Base-by-base conservation (phyloP, 1,140 invertebrate species). In the Sipha flava region DNA sequence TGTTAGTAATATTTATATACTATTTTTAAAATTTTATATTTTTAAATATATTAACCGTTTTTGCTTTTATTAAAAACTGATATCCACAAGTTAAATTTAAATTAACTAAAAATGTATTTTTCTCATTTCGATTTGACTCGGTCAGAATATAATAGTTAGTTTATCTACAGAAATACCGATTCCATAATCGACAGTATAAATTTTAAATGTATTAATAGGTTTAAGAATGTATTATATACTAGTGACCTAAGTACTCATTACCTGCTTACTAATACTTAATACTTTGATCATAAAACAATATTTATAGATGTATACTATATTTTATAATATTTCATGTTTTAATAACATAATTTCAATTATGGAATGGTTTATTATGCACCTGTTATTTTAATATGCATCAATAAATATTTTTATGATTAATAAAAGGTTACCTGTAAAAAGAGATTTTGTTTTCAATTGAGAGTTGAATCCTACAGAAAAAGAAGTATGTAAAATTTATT, bases 1-100 rank as follows among this genome's bases (percentile, higher is more conserved):
- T 43, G 16, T 7, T 66, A n/a, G 23, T 26, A 12, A 43, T 43
- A 12, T 6, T 66, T 52, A 1, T 52, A 85, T 85, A 85, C 45
- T 75, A 29, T 52, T 52, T 31, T 80, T 47, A n/a, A 75, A 79
- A 23, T 23, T 64, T 45, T 59, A 23, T 45, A 49, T 79, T 64
- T 64, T 49, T 64, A n/a, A 49, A 47, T 29, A 12, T 29, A 26
- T 26, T 64, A 79, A 64, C 77, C 57, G 57, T 66, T 79, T 66
- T 66, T 79, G 59, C 40, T 37, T 79, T 47, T 45, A 18, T 45
- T 29, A 0, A 26, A 45, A 29, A 43, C 3, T n/a, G 26, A 26
- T 9, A 7, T 16, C 18, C 16, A 64, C 3, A 0, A 62, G 3
- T n/a, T 62, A 0, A 34, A 3, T 21, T 37, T 1, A 34, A n/a